A percentile compares a stretch with the other conserved stretches of the same genome.
Evolutionary conservation across 2,797 vertebrate genomes (phyloP).

Genomic region (Thamnophis elegans): DNA sequence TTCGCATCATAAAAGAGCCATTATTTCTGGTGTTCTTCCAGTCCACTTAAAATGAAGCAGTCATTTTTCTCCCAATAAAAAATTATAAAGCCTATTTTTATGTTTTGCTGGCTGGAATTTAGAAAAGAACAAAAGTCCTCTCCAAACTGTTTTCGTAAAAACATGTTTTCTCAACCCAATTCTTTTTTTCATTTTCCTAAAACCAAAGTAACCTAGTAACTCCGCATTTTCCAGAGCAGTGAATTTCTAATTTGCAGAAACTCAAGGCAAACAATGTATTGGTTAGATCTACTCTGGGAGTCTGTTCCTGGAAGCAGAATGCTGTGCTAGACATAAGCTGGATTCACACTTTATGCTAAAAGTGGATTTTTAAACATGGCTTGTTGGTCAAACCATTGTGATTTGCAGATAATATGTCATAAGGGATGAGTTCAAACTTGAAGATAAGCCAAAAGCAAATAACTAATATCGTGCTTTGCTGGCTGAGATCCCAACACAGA

Average conservation of each 20-base stretch:
- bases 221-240: not conserved
- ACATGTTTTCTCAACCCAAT: not conserved
- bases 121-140: not conserved
- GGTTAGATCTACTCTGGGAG: not conserved
- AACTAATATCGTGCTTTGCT: not conserved
- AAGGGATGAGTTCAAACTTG: not conserved
- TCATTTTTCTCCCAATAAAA: not conserved
- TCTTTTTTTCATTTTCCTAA: not conserved
- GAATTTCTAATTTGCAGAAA: not conserved
- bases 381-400: not conserved
- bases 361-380: not conserved
- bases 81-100: constrained; percentile 2
- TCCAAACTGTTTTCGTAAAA: not conserved
- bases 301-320: not conserved
- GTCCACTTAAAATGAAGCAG: not conserved
- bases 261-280: not conserved
- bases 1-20: not conserved
- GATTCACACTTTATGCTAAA: not conserved
- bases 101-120: not conserved
- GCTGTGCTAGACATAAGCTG: not conserved
- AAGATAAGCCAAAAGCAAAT: not conserved
- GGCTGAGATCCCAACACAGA: not conserved
- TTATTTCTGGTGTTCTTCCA: not conserved
- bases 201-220: not conserved
- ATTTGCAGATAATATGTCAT: not conserved